Base-by-base conservation (phyloP, 2,888 invertebrate species). In the Zonitis immaculata region DNA sequence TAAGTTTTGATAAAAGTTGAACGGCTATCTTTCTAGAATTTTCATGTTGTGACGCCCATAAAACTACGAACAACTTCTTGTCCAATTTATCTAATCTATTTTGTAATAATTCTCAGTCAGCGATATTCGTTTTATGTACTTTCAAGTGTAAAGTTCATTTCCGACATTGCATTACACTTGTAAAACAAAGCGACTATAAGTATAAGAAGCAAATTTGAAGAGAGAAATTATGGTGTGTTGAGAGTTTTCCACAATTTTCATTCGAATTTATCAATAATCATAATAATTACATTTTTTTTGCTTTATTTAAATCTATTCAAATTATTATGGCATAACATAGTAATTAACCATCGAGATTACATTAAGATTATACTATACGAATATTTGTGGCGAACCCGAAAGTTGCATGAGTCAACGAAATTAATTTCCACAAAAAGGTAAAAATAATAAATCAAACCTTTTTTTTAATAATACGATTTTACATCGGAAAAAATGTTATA, bases 371-470 rank as follows among this genome's bases (percentile, higher is more conserved):
- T n/a, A n/a, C n/a, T n/a, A n/a, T 12, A 9, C 20, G 26, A 48
- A 48, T 25, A 48, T 48, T 39, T 48, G 39, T 14, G 39, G 48
- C 27, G 6, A 22, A 25, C 25, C 39, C 27, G 3, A 18, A 18
- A 45, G 12, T 50, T 30, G 50, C 50, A 44, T 50, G 50, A 44
- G 39, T 25, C 1, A 35, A n/a, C 32, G 22, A 39, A 50, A 50
- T 50, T 50, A 50, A 50, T 50, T 45, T 39, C 22, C 39, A 39
- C 18, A 20, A 20, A n/a, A 39, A 20, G 22, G 44, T 50, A 44
- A 44, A 22, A 9, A 22, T 22, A 30, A 47, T 47, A 48, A 48
- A 48, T 48, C 18, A 11, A 9, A 1, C 18, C 6, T 1, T 2
- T 48, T 11, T 48, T 27, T 20, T 48, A 25, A 39, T 28, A 22